Percentiles rank a stretch among this genome's conserved stretches.
Conservation (phyloP, 2,113 vertebrate species). For the Megatriorchis doriae region DNA sequence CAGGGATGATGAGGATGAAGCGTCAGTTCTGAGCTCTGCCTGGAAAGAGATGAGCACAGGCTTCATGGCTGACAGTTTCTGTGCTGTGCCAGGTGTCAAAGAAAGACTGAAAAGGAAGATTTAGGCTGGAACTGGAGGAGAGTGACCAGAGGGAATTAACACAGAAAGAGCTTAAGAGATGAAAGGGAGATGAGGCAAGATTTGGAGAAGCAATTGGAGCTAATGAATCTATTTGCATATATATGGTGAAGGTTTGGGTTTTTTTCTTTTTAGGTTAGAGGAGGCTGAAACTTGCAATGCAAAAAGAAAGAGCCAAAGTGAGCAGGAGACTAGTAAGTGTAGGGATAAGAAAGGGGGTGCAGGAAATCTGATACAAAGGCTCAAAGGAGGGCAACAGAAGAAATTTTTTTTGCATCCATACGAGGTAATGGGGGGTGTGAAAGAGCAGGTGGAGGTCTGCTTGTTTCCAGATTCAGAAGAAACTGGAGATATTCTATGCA, state of each 20-base stretch:
- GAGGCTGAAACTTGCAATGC: not conserved
- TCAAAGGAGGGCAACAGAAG: not conserved
- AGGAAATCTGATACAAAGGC: not conserved
- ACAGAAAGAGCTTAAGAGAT: not conserved
- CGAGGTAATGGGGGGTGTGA: accelerated
- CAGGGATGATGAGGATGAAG: not conserved
- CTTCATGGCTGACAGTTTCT: not conserved
- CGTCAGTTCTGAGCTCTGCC: not conserved
- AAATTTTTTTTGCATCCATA: not conserved
- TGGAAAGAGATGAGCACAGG: not conserved
- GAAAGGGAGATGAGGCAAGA: not conserved
- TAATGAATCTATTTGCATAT: not conserved
- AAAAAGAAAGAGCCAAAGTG: not conserved
- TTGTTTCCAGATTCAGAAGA: not conserved
- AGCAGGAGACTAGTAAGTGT: not conserved
- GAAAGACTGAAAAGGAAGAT: not conserved
- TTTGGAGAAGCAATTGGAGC: not conserved
- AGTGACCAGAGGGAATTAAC: not conserved
- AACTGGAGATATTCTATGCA: not conserved
- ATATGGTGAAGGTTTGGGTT: not conserved
- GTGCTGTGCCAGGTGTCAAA: not conserved
- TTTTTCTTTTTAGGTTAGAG: not conserved
- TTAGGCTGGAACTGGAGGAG: not conserved
- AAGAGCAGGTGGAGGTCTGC: not conserved
- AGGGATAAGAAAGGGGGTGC: not conserved